phyloP scores from a whole-genome alignment of 1,140 invertebrate genomes.

The Nomia melanderi region DNA sequence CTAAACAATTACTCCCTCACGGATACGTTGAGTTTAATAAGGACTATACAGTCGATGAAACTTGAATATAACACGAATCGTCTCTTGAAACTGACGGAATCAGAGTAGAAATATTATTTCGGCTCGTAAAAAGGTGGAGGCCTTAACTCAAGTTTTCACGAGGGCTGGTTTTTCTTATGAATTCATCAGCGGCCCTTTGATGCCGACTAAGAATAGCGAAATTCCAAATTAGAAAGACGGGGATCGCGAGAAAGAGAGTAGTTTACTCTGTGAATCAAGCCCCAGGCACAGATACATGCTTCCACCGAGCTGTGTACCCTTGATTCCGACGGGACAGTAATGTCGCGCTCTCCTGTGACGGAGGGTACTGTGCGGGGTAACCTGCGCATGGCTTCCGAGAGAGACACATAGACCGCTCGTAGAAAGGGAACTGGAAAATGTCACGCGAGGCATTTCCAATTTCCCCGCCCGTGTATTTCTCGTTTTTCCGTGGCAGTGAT shows the following conservation, averaged over 20 bases:
- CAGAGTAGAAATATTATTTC: no score
- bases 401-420: conserved; percentile 41
- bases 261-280: not conserved
- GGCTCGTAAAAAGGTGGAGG: no score
- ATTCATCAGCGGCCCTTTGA: not conserved
- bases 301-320: conserved; percentile 29
- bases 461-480: conserved; percentile 6
- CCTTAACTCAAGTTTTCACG: no score
- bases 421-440: conserved; percentile 46
- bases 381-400: conserved; percentile 20
- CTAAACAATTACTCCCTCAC: no score
- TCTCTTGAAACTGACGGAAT: no score
- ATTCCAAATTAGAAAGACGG: not conserved
- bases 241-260: not conserved
- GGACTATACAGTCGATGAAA: no score
- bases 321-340: conserved; percentile 33
- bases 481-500: conserved; percentile 9
- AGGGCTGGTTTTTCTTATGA: not conserved
- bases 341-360: conserved; percentile 25
- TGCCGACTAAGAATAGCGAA: not conserved
- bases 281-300: not conserved
- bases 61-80: no score
- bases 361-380: conserved; percentile 30
- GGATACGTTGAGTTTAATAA: no score
- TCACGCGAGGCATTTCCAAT: conserved; percentile 49